Evolutionary conservation across 1,140 invertebrate species (phyloP).

Genomic region (Eciton burchellii): DNA sequence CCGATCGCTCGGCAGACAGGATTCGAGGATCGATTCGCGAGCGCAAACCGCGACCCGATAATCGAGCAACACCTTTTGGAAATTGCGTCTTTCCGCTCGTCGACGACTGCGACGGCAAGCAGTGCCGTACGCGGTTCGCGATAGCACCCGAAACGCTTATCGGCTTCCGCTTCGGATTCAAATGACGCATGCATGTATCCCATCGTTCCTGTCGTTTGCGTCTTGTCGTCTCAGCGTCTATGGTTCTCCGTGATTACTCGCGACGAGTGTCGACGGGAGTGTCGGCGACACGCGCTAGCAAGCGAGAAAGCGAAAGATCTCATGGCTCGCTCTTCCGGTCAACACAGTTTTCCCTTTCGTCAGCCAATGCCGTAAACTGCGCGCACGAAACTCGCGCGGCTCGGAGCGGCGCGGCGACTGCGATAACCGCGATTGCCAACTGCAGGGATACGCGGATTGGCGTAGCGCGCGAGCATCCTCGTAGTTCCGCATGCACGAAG

Average conservation of each 20-base stretch:
- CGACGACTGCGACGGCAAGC: constrained; percentile 63
- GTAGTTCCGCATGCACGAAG: no score
- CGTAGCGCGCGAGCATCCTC: no score
- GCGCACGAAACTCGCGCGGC: no score
- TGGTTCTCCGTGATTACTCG: background rate
- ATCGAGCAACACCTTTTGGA: constrained; percentile 42
- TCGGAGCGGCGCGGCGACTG: no score
- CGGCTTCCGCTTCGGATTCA: background rate
- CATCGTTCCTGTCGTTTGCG: no score
- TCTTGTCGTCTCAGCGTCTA: background rate
- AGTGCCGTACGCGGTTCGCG: constrained; percentile 65
- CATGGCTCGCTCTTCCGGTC: constrained; percentile 46
- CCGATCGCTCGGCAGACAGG: background rate
- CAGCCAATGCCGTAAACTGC: constrained; percentile 69
- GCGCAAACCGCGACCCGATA: background rate
- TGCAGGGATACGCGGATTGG: no score
- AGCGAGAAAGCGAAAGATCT: constrained; percentile 32
- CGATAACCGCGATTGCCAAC: no score
- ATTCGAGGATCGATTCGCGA: background rate
- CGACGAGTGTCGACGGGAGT: background rate
- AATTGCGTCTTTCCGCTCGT: constrained; percentile 74
- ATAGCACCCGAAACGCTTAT: constrained; percentile 12
- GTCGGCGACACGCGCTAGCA: background rate
- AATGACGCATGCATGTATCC: background rate
- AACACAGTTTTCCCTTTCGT: constrained; percentile 80